Percentiles rank a stretch among this genome's conserved stretches.
Conservation (phyloP, 2,888 invertebrate species). For the Drosophila histrio region DNA sequence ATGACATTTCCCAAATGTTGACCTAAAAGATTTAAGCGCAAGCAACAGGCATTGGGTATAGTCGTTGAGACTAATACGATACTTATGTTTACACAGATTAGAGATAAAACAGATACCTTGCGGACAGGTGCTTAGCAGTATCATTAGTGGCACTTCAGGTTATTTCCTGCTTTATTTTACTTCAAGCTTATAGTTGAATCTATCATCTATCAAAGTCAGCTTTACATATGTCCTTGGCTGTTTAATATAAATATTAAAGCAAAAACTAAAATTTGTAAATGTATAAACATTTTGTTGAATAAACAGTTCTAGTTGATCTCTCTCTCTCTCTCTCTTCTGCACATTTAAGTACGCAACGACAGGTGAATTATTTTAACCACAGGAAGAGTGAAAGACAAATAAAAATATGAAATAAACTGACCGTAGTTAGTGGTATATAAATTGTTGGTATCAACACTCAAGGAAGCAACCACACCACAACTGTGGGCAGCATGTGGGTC, state of each 20-base stretch:
- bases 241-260: neutral
- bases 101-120: neutral
- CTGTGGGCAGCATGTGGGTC: slow-evolving; percentile 7
- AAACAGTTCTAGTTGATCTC: neutral
- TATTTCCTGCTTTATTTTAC: neutral
- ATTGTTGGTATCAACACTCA: slow-evolving; percentile 9
- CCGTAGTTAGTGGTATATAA: slow-evolving; percentile 4
- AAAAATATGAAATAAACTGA: slow-evolving; percentile 8
- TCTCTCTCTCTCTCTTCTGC: neutral
- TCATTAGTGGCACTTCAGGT: too few relatives aligned
- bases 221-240: neutral
- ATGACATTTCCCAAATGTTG: neutral
- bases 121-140: too few relatives aligned
- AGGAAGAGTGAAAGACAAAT: neutral
- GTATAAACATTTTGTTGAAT: neutral
- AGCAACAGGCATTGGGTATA: neutral
- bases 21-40: neutral
- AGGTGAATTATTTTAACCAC: neutral
- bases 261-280: neutral
- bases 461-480: slow-evolving; percentile 4
- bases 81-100: neutral
- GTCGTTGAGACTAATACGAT: neutral
- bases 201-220: too few relatives aligned
- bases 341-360: neutral
- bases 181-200: neutral